A percentile compares a stretch with the other conserved stretches of the same genome.
Evolutionary conservation across 2,113 vertebrate genomes (phyloP).

Genomic region (Heptranchias perlo): DNA sequence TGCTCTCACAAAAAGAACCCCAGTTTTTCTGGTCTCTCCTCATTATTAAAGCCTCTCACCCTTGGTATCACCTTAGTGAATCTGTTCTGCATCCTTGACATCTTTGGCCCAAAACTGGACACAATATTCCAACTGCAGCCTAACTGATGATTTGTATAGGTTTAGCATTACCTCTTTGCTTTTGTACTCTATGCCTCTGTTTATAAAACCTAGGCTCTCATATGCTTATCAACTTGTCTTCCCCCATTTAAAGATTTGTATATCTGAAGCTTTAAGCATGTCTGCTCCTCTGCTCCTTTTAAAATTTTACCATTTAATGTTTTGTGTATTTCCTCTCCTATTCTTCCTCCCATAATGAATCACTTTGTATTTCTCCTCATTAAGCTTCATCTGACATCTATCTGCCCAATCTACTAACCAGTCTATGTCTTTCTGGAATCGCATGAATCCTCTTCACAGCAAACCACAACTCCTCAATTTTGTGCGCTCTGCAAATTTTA

Average conservation of each 20-base stretch:
- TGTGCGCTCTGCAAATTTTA: background rate
- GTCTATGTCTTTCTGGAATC: background rate
- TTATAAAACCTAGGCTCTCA: background rate
- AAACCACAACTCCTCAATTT: background rate
- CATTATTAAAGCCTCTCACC: background rate
- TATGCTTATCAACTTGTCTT: background rate
- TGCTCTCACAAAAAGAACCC: background rate
- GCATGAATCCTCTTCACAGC: background rate
- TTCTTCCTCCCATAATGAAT: background rate
- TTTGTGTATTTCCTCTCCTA: background rate
- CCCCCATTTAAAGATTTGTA: background rate
- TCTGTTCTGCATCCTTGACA: background rate
- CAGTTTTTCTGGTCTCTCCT: background rate
- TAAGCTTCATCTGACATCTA: background rate
- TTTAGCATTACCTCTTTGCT: background rate
- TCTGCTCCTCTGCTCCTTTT: background rate
- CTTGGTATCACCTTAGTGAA: background rate
- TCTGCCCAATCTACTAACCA: background rate
- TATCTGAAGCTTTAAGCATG: background rate
- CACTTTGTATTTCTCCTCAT: background rate
- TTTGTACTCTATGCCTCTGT: background rate
- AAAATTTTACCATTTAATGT: background rate
- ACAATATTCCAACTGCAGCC: background rate
- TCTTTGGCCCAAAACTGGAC: background rate
- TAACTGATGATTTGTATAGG: background rate